Base-by-base conservation (phyloP, 2,113 vertebrate species). In the Bombycilla garrulus region DNA sequence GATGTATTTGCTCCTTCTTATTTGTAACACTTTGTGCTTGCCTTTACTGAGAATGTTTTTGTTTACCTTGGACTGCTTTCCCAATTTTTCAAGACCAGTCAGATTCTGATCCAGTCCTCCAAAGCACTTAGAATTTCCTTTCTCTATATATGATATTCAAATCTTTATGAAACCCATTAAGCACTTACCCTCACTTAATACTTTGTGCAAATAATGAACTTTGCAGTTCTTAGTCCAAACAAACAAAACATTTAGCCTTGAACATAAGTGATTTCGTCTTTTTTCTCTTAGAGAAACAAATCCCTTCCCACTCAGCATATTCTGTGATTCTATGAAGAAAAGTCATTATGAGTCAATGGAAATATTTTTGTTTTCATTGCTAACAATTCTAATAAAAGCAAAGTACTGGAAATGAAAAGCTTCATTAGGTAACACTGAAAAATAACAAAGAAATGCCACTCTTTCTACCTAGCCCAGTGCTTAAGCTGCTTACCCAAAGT, bases 181-280 rank as follows among this genome's bases (percentile, higher is more conserved):
- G 40, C 22, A 53, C n/a, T 83, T 88, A 67, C 15, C 22, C 22
- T 45, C 7, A 26, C 61, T 93, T 95, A 94, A 94, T 95, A 79
- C 81, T 60, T 95, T 79, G 31, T 87, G 48, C 78, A 95, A 96
- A 95, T 86, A 96, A 86, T 42, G 33, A 73, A 2, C 42, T 81
- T 93, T 81, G 69, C 48, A 50, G 14, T 62, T 81, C 77, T 74
- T 78, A 70, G 35, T 81, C 47, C 73, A 79, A 86, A 60, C 60
- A 93, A 95, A 83, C 26, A 67, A 61, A 92, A 69, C 38, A 78
- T 81, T 86, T 83, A 71, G 23, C 23, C 51, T 86, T 81, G 60
- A 93, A 70, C 23, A 2, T 50, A 65, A 48, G 8, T 45, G n/a
- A 7, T 40, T 58, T 48, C n/a, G 80, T 79, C 29, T 36, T 51